A percentile compares a stretch with the other conserved stretches of the same genome.
These are phyloP conservation scores for Drosophila persimilis DNA, from an alignment of 1,140 invertebrate genomes.

Conservation along the genomic window DNA sequence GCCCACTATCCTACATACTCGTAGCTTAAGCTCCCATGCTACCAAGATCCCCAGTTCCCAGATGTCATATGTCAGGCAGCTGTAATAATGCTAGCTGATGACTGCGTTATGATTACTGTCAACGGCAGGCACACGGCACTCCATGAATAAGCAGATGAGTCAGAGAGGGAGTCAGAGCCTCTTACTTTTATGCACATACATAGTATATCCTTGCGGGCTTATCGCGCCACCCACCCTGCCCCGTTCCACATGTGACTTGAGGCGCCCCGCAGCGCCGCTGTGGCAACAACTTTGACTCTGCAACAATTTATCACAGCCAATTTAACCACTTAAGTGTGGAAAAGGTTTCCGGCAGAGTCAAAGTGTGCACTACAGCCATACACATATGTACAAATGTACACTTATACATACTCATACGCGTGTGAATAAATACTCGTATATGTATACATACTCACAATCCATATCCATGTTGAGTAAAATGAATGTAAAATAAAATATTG, in stretches of 20 bases:
- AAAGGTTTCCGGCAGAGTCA: slow-evolving; percentile 57
- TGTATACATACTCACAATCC: not conserved
- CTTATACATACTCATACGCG: not conserved
- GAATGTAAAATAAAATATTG: slow-evolving; percentile 32
- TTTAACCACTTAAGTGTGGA: slow-evolving; percentile 80
- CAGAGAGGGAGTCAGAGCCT: slow-evolving; percentile 29
- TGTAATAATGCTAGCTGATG: slow-evolving; percentile 74
- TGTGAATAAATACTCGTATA: slow-evolving; percentile 22
- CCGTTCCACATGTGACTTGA: slow-evolving; percentile 50
- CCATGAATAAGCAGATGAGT: slow-evolving; percentile 67
- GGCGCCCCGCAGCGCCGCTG: slow-evolving; percentile 58
- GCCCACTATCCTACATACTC: slow-evolving; percentile 11
- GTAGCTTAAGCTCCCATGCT: slow-evolving; percentile 6
- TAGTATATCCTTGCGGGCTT: slow-evolving; percentile 40
- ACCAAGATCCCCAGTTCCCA: slow-evolving; percentile 45
- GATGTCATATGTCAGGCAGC: slow-evolving; percentile 74
- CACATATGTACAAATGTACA: no score
- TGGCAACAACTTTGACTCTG: slow-evolving; percentile 70
- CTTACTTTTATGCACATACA: slow-evolving; percentile 10
- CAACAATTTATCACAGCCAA: slow-evolving; percentile 80
- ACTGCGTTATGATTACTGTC: slow-evolving; percentile 78
- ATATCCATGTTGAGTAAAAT: slow-evolving; percentile 13
- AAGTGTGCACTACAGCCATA: slow-evolving; percentile 12
- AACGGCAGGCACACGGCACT: slow-evolving; percentile 54
- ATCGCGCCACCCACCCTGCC: slow-evolving; percentile 11